Base-by-base conservation (phyloP, 2,797 vertebrate genomes). In the Sebastes alutus region DNA sequence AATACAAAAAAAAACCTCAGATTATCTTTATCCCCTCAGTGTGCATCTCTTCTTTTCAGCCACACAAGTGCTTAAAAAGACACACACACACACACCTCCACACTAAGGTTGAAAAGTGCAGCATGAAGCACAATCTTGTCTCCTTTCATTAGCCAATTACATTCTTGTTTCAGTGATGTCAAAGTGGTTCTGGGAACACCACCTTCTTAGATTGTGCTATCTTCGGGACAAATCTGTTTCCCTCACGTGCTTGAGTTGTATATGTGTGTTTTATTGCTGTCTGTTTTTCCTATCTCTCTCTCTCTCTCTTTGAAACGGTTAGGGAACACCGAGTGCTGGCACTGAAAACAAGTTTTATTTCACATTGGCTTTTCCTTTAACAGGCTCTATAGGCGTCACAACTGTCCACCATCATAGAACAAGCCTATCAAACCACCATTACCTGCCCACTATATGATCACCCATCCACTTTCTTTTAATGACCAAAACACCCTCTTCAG, bases 81-180 rank as follows among this genome's bases (percentile, higher is more conserved):
- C 38, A 74, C 42, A 42, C 42, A 78, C 59, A 54, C 42, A 42
- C 42, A 78, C 68, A 78, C 64, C 30, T 80, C 64, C 38, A 52
- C 68, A 20, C 64, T 38, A 13, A 86, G 66, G 77, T 83, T 86
- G 62, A 87, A 84, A 93, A 90, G 78, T 90, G 77, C 81, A 85
- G 74, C 18, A 58, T 83, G 71, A 81, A 74, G 87, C 89, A 83
- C 71, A 83, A 61, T 84, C 89, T 89, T 92, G 88, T 94, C 86
- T 91, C 68, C 84, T 92, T 92, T 95, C 89, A 91, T 94, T 91
- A 92, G 89, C 67, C 88, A 87, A 88, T 92, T 88, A 92, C 87
- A 83, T 85, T 85, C 82, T 87, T 80, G 72, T 86, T 91, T 91
- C 78, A 79, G 62, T 81, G 80, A 84, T 91, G 88, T 89, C 84